These are phyloP conservation scores for Leucophora obtusa DNA, from an alignment of 2,888 invertebrate genomes.

Conservation along the genomic window DNA sequence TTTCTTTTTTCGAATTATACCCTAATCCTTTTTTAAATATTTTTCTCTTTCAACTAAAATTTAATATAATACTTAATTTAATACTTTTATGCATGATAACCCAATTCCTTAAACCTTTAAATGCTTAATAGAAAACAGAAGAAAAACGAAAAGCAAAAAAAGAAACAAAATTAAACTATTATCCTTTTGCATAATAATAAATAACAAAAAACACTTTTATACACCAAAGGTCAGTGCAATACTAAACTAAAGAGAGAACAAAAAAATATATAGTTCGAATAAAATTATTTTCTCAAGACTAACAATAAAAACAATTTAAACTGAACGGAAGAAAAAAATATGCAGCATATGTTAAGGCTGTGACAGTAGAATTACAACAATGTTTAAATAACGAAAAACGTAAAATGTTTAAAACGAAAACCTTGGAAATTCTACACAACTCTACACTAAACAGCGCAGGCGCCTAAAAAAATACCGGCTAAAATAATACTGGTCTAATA, in stretches of 20 bases:
- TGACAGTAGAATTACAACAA: slow-evolving; percentile 53
- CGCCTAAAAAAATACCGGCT: slow-evolving; percentile 62
- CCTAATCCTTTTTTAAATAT: too few species aligned
- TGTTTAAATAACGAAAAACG: slow-evolving; percentile 26
- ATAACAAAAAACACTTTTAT: slow-evolving; percentile 45
- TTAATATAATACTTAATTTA: background rate
- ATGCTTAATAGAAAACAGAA: background rate
- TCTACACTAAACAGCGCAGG: slow-evolving; percentile 53
- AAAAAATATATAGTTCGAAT: slow-evolving; percentile 42
- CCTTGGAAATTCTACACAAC: slow-evolving; percentile 61
- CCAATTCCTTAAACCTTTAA: slow-evolving; percentile 31
- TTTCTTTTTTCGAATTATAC: too few species aligned
- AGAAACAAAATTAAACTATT: slow-evolving; percentile 9
- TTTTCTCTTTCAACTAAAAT: background rate
- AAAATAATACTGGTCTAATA: slow-evolving; percentile 51
- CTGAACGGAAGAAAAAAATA: slow-evolving; percentile 45
- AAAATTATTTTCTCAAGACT: slow-evolving; percentile 50
- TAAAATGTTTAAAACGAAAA: slow-evolving; percentile 36
- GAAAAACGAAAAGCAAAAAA: slow-evolving; percentile 2
- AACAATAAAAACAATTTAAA: slow-evolving; percentile 8
- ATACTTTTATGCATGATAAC: slow-evolving; percentile 30
- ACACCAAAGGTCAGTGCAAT: slow-evolving; percentile 59
- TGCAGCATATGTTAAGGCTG: slow-evolving; percentile 59
- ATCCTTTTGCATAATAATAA: slow-evolving; percentile 61
- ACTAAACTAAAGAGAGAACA: slow-evolving; percentile 26